Evolutionary conservation across 2,113 vertebrate genomes (phyloP), one percentile per base, ranked within the genome.

Genomic region (Heterocephalus glaber): DNA sequence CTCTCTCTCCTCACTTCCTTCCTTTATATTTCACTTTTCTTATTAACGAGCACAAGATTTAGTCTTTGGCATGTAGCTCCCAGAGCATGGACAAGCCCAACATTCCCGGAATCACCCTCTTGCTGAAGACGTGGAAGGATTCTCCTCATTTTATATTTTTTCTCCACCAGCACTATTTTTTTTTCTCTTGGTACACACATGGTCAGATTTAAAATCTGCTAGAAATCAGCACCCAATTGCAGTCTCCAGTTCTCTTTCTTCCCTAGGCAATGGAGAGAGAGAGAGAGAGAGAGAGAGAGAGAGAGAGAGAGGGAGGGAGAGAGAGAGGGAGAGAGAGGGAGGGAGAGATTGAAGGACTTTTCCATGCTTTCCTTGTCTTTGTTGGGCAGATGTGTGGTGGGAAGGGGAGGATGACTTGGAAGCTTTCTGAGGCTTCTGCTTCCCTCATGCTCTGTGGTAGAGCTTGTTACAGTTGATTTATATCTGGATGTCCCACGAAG

Each of bases 41-140:
- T n/a, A 38, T 41, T 72, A 22, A 80, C 14, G 56, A 80, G 26
- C n/a, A 33, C 35, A 38, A 86, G 33, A 4, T 20, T 9, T 41
- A 1, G 47, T 26, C 44, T 28, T 90, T 9, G 12, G 3, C 12
- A 1, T 28, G 3, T 0, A 28, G 0, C 14, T 33, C 30, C 20
- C 3, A 30, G 65, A 61, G 41, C 38, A 17, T 35, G 56, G 35
- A 74, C 54, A n/a, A 56, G 3, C 8, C 2, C 5, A 2, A 2
- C 1, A n/a, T 9, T 33, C 30, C 35, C 1, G 2, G 13, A 47
- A 66, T 9, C 0, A 13, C 12, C 4, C 26, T 38, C 44, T 16
- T 1, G 28, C 19, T 14, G 16, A 68, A 52, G 14, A 44, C 5
- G 2, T 4, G 26, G 9, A 24, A 16, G 7, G 24, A 26, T 9